Percentiles rank a stretch among this genome's conserved stretches.
phyloP scores from a whole-genome alignment of 2,113 vertebrate genomes.

The Dolichallabes microphthalmus region DNA sequence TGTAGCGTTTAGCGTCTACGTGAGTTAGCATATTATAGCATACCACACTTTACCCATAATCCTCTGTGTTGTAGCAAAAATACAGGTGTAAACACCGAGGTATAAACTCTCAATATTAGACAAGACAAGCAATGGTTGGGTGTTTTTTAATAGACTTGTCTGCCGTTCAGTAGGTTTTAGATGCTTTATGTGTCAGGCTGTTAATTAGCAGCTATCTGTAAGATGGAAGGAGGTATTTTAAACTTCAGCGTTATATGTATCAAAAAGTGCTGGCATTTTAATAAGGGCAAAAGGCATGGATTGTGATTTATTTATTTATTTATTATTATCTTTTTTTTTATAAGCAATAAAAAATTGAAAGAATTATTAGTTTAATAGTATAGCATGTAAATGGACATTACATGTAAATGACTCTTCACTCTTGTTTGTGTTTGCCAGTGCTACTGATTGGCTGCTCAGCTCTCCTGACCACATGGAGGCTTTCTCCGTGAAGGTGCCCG shows the following conservation, averaged over 20 bases:
- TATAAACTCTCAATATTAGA: too few relatives aligned
- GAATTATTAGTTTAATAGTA: neutral
- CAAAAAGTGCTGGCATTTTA: neutral
- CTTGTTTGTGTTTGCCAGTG: constrained; percentile 65
- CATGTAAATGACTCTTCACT: neutral
- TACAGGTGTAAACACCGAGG: neutral
- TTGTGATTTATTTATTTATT: too few relatives aligned
- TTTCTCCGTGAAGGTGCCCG: constrained; percentile 86
- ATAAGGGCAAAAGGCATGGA: neutral
- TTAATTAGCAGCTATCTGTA: neutral
- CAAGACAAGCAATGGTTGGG: neutral
- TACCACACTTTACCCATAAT: neutral
- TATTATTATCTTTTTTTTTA: too few relatives aligned
- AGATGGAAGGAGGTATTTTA: neutral
- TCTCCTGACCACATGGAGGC: constrained; percentile 86
- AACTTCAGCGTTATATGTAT: neutral
- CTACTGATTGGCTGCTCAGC: constrained; percentile 90
- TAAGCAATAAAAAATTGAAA: neutral
- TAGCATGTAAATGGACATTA: neutral
- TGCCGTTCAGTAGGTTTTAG: neutral
- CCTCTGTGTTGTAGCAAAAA: neutral
- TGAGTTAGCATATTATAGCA: neutral
- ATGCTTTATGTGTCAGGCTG: neutral
- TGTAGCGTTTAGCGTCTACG: too few relatives aligned
- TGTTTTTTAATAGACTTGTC: neutral